These are phyloP conservation scores for Epistrophe eligans DNA, from an alignment of 2,888 invertebrate genomes.

Conservation along the genomic window DNA sequence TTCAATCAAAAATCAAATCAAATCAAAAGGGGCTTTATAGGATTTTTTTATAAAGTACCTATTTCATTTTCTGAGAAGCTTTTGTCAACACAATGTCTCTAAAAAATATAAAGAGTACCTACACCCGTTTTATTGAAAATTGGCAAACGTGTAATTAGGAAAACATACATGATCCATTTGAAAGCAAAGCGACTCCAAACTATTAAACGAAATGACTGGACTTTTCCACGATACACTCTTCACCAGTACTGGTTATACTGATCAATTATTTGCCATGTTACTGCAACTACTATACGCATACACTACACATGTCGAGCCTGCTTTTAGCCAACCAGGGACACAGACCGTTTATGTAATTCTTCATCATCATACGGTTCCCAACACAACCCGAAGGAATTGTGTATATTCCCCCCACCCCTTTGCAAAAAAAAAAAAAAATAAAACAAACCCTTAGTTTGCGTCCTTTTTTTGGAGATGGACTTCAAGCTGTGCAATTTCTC, in stretches of 20 bases:
- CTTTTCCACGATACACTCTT: constrained; percentile 24
- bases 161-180: constrained; percentile 64
- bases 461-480: not conserved
- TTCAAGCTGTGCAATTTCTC: constrained; percentile 15
- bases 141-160: constrained; percentile 63
- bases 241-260: not conserved
- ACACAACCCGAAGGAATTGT: constrained; percentile 25
- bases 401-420: not conserved
- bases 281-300: too few species aligned
- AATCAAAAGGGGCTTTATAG: too few species aligned
- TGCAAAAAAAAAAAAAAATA: not conserved
- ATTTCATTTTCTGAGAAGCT: too few species aligned
- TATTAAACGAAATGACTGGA: constrained; percentile 56
- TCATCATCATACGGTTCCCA: constrained; percentile 45
- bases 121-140: constrained; percentile 24
- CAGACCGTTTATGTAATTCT: constrained; percentile 33
- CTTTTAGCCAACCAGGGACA: not conserved
- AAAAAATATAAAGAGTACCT: not conserved
- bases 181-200: constrained; percentile 39
- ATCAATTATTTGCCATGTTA: not conserved
- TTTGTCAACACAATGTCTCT: not conserved
- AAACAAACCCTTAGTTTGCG: not conserved
- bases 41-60: too few species aligned
- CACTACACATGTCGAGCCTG: not conserved
- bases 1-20: too few species aligned